Evolutionary conservation across 2,113 vertebrate genomes (phyloP), one percentile per base, ranked within the genome.

Genomic region (Heterocephalus glaber): DNA sequence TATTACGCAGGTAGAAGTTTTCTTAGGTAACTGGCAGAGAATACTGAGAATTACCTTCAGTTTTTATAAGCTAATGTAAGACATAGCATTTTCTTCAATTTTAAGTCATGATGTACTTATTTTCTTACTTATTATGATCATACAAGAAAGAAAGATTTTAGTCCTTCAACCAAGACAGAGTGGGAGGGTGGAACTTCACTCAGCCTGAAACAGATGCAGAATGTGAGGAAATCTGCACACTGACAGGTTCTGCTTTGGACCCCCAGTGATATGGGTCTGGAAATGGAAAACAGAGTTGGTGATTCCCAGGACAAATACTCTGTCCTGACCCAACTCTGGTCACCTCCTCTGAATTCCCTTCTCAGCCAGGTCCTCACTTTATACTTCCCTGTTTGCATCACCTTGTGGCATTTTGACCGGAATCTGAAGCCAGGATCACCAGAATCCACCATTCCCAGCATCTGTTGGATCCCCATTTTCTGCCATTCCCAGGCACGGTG

Each of bases 81-180:
- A 61, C n/a, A 35, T 47, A 88, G 3, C 30, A 79, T 58, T 54
- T 54, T 24, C 20, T 86, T 76, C 17, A 74, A 90, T 30, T 49
- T 84, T 30, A 61, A 70, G 38, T 38, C 22, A 66, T 17, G 72
- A 66, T n/a, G 5, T 28, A 76, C 28, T 82, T 93, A 65, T 38
- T 44, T 72, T 92, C 24, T 96, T 93, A 77, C 30, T 83, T 44
- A 95, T 66, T 58, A 52, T 56, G 58, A 87, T 44, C 5, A 54
- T 38, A 63, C 26, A 80, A 92, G 47, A 81, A 88, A 84, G 14
- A 20, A 88, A 49, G 3, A 4, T 19, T 77, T 82, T 63, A 41
- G 22, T 5, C 19, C 82, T 33, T 33, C 12, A 76, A 28, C 20
- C 16, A 93, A 90, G n/a, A 70, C 76, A 13, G 10, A 77, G 44